Conservation (phyloP, 2,113 vertebrate genomes). For the Nycticebus coucang region DNA sequence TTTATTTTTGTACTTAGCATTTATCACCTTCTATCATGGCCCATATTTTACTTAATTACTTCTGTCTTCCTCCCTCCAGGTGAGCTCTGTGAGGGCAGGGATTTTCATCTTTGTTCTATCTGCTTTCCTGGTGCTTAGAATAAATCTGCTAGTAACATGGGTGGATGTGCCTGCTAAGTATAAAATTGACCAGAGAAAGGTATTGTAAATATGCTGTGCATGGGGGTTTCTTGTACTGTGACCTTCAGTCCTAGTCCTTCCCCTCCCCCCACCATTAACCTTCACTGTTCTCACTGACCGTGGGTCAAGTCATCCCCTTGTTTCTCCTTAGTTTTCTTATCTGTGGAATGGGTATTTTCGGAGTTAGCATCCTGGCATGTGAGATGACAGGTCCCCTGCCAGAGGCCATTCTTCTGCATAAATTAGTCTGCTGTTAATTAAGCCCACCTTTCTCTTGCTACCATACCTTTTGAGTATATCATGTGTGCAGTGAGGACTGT, state of each 20-base stretch:
- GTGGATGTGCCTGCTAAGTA: neutral
- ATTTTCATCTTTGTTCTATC: neutral
- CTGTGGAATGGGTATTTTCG: conserved; percentile 31
- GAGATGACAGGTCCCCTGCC: neutral
- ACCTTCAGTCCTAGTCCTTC: neutral
- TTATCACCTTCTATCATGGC: neutral
- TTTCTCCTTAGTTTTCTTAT: conserved; percentile 3
- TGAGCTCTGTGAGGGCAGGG: neutral
- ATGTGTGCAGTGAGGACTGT: neutral
- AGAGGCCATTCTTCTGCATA: neutral
- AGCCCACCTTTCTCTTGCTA: neutral
- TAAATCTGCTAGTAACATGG: neutral
- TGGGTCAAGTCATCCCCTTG: neutral
- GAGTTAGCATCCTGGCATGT: neutral
- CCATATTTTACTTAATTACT: neutral
- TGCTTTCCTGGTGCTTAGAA: neutral
- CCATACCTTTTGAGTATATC: neutral
- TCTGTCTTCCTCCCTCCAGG: neutral
- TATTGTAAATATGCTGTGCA: neutral
- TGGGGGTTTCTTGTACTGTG: neutral
- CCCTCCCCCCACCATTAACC: neutral
- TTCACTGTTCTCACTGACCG: neutral
- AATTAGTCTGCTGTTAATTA: neutral
- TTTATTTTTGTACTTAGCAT: neutral
- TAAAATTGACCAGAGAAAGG: neutral